Base-by-base conservation (phyloP, 1,140 invertebrate species). In the Calycopis cecrops region DNA sequence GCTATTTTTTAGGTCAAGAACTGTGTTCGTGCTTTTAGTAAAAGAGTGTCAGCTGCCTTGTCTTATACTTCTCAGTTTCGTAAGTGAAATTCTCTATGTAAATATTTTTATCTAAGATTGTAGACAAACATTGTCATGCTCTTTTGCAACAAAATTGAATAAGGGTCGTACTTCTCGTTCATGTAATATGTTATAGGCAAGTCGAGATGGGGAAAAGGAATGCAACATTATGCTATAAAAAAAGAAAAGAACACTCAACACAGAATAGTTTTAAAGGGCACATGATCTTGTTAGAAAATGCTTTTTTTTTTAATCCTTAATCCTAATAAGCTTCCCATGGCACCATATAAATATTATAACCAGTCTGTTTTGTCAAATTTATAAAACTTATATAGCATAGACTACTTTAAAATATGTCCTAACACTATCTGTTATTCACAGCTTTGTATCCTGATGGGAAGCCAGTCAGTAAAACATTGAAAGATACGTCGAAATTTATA, bases 1-100 rank as follows among this genome's bases (percentile, higher is more conserved):
- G 9, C n/a, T 37, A 11, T 55, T 42, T 56, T 60, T 40, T 35
- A 60, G 59, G 59, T 60, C 16, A 55, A 56, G 35, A 56, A 55
- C 40, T 60, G 55, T 18, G 33, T 38, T 33, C 18, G 52, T 16
- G 52, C 37, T 6, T 53, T 53, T 10, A 53, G 52, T 9, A 53
- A 44, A 44, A 53, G 11, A 53, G 55, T 57, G 3, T 33, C 53
- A n/a, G 37, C 53, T 1, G 28, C 52, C 33, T 56, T 60, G 38
- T 50, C 38, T 33, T 56, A 60, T 33, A 55, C 40, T 3, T 33
- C 59, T 18, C 16, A 56, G 40, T 61, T 61, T 53, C 53, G 59
- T 61, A 57, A 57, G 59, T 61, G 18, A 37, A 34, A 9, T n/a
- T n/a, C n/a, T n/a, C n/a, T n/a, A n/a, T n/a, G n/a, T n/a, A n/a